Conservation (phyloP, 2,113 vertebrate genomes). For the Ammodytes dubius region DNA sequence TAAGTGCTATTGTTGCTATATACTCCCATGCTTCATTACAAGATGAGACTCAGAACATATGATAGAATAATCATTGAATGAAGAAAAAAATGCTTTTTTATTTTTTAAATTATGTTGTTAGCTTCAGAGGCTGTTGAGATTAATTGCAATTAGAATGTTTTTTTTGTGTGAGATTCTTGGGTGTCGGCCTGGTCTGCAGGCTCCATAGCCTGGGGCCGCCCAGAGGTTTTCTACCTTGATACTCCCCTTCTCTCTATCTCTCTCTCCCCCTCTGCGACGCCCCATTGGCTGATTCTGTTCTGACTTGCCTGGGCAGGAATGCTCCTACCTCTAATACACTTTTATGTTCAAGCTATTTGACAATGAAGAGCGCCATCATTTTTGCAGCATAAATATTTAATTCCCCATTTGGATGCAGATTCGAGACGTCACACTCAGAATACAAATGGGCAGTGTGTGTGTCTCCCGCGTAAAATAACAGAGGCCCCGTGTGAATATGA, state of each 20-base stretch:
- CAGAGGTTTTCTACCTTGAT: constrained; percentile 41
- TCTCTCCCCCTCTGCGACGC: constrained; percentile 22
- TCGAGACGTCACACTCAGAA: constrained; percentile 65
- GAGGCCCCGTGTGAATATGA: constrained; percentile 56
- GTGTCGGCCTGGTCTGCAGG: constrained; percentile 46
- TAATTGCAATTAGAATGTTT: constrained; percentile 30
- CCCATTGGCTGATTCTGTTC: constrained; percentile 78
- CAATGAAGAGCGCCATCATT: constrained; percentile 82
- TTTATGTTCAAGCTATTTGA: constrained; percentile 84
- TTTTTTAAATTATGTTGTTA: constrained; percentile 37
- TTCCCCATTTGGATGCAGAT: constrained; percentile 85
- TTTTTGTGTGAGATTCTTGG: constrained; percentile 36
- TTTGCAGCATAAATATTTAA: constrained; percentile 84
- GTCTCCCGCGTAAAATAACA: constrained; percentile 48
- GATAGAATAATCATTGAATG: constrained; percentile 23
- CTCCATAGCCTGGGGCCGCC: constrained; percentile 39
- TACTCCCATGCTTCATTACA: not conserved
- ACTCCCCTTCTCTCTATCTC: constrained; percentile 23
- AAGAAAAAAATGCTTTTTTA: constrained; percentile 27
- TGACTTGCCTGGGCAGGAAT: constrained; percentile 82
- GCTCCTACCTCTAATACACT: constrained; percentile 80
- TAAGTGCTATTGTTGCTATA: not conserved
- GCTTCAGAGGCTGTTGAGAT: constrained; percentile 28
- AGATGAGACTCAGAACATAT: not conserved
- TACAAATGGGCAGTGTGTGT: constrained; percentile 71